Base-by-base conservation (phyloP, 2,113 vertebrate species). In the Porphyrio hochstetteri region DNA sequence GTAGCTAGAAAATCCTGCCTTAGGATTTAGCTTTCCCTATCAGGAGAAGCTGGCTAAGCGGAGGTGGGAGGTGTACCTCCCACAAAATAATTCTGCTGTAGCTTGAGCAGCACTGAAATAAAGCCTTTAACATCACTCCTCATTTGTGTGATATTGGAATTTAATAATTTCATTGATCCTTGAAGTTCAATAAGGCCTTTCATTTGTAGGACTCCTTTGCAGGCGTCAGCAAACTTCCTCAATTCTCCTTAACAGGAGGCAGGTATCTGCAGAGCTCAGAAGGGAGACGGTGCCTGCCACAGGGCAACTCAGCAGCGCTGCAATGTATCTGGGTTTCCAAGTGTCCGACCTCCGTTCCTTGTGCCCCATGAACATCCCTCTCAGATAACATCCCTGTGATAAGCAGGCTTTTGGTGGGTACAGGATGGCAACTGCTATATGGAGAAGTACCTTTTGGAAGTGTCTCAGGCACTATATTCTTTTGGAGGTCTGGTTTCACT, bases 301-400 rank as follows among this genome's bases (percentile, higher is more conserved):
- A 17, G 55, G 4, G 3, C 2, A 1, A 8, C 35, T 57, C 1
- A 6, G 15, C 69, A 77, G 16, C 1, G 1, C 20, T 29, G 16
- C 5, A 1, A 6, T 16, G 61, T 28, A 35, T 67, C 28, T 5
- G 10, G 17, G 19, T 76, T 52, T 53, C 38, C 53, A 18, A 9
- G 38, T 52, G 24, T 16, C 19, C 35, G 50, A 0, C 9, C 23
- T 55, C 40, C 2, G 2, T 42, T 56, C 15, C 3, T 76, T 59
- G 79, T 72, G 33, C 10, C 10, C 23, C 19, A 20, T 16, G 29
- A 77, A 20, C n/a, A 35, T 56, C 10, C 5, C 13, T 38, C 4
- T 83, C 55, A 18, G 21, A 53, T 7, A 69, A 6, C 11, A 28
- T 15, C 16, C 9, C 2, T 33, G 33, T 16, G 40, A 56, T 33